Evolutionary conservation across 2,888 invertebrate species (phyloP), one percentile per base, ranked within the genome.

Genomic region (Apantesis nais): DNA sequence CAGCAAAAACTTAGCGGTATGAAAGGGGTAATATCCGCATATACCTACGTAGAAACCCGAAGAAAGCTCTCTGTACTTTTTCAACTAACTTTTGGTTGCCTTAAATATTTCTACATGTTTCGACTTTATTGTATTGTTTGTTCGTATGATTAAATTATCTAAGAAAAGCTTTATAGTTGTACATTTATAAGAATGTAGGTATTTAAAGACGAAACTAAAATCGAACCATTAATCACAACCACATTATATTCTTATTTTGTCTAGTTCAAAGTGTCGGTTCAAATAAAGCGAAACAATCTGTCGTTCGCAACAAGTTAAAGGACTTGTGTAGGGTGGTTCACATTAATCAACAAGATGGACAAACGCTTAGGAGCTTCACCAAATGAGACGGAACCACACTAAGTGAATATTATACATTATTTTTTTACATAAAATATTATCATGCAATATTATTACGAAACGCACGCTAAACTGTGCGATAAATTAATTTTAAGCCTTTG

Each of bases 291-390:
- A 83, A 84, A 88, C 86, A 85, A 84, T 83, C 79, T 83, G 83
- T 86, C 85, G 85, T 86, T 89, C 85, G 89, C 90, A 92, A 91
- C 89, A 90, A 92, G 90, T 90, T 89, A 89, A 83, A 84, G 79
- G 80, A 82, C 84, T 86, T 74, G 77, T 82, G 80, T 82, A 85
- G 83, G 83, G 84, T 83, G 85, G 78, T 79, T 86, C 82, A 83
- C 89, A 92, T 92, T 91, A 89, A 92, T 92, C 92, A 92, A 87
- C 80, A 79, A 82, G 85, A 88, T 85, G 85, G 84, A 85, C 85
- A 85, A 86, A 84, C 81, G 81, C 77, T 77, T 82, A 83, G 83
- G 81, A 82, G 83, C 78, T 74, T 72, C 72, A 74, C 74, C 80
- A 81, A 86, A 85, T 85, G 81, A 85, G 77, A 85, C 82, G 74